A percentile compares a stretch with the other conserved stretches of the same genome.
Evolutionary conservation across 2,888 invertebrate genomes (phyloP).

Genomic region (Nomada goodeniana): DNA sequence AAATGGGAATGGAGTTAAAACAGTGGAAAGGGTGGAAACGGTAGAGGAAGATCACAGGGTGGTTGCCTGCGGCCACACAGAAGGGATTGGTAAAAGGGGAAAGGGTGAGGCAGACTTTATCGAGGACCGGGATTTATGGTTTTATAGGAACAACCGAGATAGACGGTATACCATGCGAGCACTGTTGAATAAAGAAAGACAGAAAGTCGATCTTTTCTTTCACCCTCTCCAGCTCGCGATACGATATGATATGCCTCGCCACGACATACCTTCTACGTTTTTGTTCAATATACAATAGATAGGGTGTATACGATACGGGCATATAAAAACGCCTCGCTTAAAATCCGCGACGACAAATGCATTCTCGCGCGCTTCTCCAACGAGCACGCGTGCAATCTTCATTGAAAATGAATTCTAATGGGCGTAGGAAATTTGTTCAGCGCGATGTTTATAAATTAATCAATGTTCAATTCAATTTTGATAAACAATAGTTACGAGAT

Average conservation of each 20-base stretch:
- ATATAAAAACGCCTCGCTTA: conserved; percentile 14
- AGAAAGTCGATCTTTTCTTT: conserved; percentile 64
- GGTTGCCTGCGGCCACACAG: conserved; percentile 57
- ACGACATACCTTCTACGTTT: conserved; percentile 23
- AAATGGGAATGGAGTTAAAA: conserved; percentile 58
- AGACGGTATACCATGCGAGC: conserved; percentile 12
- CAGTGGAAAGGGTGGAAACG: conserved; percentile 22
- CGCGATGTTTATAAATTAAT: no score
- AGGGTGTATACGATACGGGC: not conserved
- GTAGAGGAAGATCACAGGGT: conserved; percentile 59
- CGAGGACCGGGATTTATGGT: conserved; percentile 74
- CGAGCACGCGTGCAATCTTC: not conserved
- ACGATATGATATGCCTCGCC: conserved; percentile 29
- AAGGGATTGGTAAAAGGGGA: conserved; percentile 40
- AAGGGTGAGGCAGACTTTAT: conserved; percentile 68
- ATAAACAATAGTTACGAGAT: no score
- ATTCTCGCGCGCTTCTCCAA: not conserved
- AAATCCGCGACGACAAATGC: not conserved
- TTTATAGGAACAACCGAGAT: conserved; percentile 46
- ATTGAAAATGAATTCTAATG: not conserved
- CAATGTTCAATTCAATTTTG: no score
- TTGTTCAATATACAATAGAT: conserved; percentile 24
- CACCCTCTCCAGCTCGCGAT: conserved; percentile 50
- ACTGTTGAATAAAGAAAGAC: conserved; percentile 34
- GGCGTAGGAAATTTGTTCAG: not conserved